Base-by-base conservation (phyloP, 2,113 vertebrate species). In the Burhinus bistriatus region DNA sequence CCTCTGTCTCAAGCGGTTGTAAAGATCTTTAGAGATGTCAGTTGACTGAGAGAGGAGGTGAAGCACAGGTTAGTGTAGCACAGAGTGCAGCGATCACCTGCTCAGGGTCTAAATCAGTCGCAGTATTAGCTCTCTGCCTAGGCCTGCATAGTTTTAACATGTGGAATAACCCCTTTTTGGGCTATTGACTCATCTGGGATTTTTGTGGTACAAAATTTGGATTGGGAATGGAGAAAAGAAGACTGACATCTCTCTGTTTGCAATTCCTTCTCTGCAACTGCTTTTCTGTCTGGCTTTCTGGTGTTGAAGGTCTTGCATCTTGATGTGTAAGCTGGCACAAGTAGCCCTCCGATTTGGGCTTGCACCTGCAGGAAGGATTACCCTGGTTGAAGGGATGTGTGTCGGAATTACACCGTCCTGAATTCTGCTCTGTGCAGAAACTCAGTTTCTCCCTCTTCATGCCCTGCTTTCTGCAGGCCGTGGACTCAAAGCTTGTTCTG, bases 301-400 rank as follows among this genome's bases (percentile, higher is more conserved):
- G 20, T 38, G 44, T 61, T 36, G 29, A 49, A 16, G 21, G 10
- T 85, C 8, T 87, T 78, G 30, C 21, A 23, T 58, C 64, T 20
- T 26, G 29, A 12, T 18, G 32, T 42, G 29, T 52, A 81, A 38
- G 55, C 38, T 17, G 29, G 59, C 34, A 54, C 8, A 32, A 54
- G 44, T 9, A 42, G 16, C 42, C 26, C 22, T 51, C 6, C 12
- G 25, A 7, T 21, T 55, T 19, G 36, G 45, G 27, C 32, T 83
- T 44, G 26, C 11, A 54, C 8, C 23, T 42, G 36, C 64, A 34
- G 36, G n/a, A 47, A 34, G 36, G n/a, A 47, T 65, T 78, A 42
- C 23, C 45, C 1, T 3, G 3, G 34, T 14, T n/a, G 40, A 66
- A 51, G 72, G 52, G 49, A 8, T 0, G 2, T 6, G 4, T 68